Base-by-base conservation (phyloP, 2,888 invertebrate species). In the Caenorhabditis doughertyi region DNA sequence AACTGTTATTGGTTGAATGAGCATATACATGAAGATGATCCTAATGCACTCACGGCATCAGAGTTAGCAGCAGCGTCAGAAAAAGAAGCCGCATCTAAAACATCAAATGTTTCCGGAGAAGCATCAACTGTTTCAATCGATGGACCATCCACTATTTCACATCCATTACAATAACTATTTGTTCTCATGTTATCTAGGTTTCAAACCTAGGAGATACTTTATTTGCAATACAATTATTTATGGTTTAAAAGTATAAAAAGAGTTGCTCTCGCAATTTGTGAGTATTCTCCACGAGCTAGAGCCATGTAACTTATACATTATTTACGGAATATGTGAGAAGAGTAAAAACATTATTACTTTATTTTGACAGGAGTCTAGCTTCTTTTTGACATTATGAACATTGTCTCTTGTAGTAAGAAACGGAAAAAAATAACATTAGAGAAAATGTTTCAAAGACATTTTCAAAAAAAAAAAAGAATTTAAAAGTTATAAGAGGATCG, bases 1-100 rank as follows among this genome's bases (percentile, higher is more conserved):
- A 91, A 91, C 70, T 91, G 90, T 49, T 91, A 90, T 81, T 91
- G 91, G 91, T 81, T 91, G 16, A 91, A 91, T 74, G 90, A 91
- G 51, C 88, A 90, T 73, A 53, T 87, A 25, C 88, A 89, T 29
- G 56, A 73, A 7, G 79, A 65, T 0, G n/a, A 47, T 13, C 44
- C 44, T 18, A 18, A n/a, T 5, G 18, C 44, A 2, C 8, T 13
- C 44, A 44, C 18, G 18, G 44, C 44, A 4, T 3, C 44, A 13
- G 18, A 47, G 8, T 8, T 47, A 3, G 44, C 44, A 3, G n/a
- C 44, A 18, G 44, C 44, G 13, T 47, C 44, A 18, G 18, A n/a
- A 3, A 18, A 3, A 18, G 13, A 2, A 18, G 7, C 44, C 2
- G 13, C 7, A 47, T 3, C 18, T 47, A 4, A n/a, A 47, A 2